Evolutionary conservation across 2,113 vertebrate genomes (phyloP).

Genomic region (Oreotrochilus melanogaster): DNA sequence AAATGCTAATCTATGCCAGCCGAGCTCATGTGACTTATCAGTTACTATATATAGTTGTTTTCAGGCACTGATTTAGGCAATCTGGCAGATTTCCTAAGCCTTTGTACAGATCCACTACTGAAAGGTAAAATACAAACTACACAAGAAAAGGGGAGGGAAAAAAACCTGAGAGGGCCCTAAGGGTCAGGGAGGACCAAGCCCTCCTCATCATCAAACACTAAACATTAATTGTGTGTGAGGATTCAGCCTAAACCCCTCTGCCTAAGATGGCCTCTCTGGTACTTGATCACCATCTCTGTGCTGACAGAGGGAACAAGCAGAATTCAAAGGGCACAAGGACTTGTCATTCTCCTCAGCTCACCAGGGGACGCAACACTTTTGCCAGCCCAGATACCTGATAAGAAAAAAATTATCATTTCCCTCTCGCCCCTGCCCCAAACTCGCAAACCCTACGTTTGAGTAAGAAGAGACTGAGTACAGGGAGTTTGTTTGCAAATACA

Average conservation of each 20-base stretch:
- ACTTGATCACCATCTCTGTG: fast-evolving
- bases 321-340: background rate
- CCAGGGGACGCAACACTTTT: fast-evolving
- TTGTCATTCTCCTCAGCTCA: background rate
- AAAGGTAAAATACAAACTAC: constrained; percentile 8
- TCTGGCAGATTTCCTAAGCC: constrained; percentile 64
- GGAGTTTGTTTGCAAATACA: constrained; percentile 59
- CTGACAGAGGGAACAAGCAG: background rate
- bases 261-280: constrained; percentile 50
- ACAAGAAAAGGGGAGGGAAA: background rate
- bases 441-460: background rate
- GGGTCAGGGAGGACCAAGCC: background rate
- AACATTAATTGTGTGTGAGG: background rate
- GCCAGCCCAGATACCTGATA: background rate
- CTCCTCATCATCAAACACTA: background rate
- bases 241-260: constrained; percentile 11
- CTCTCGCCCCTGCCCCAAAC: background rate
- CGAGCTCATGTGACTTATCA: constrained; percentile 46
- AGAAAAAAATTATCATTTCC: background rate
- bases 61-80: constrained; percentile 62
- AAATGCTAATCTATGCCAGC: constrained; percentile 52
- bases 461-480: background rate
- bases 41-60: constrained; percentile 72
- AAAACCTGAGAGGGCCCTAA: background rate
- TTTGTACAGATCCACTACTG: constrained; percentile 26